Evolutionary conservation across 1,140 invertebrate species (phyloP), one percentile per base, ranked within the genome.

Genomic region (Cephus cinctus): DNA sequence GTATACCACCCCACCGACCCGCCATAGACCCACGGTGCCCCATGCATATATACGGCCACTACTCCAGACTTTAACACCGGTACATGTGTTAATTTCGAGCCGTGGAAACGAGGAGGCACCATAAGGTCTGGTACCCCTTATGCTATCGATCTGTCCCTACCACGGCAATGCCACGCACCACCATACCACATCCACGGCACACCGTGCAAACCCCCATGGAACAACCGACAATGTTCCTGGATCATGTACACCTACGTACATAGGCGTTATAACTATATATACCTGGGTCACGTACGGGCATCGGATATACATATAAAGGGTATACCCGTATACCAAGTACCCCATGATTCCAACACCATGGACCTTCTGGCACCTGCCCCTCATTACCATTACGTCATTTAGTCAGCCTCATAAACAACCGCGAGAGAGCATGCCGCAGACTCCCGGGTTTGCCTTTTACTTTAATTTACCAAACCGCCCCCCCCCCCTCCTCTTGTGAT

Each of bases 51-150:
- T n/a, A n/a, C n/a, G n/a, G n/a, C n/a, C n/a, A n/a, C n/a, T n/a
- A n/a, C n/a, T n/a, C n/a, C n/a, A n/a, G n/a, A n/a, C n/a, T n/a
- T n/a, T n/a, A n/a, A n/a, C n/a, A n/a, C n/a, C n/a, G n/a, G n/a
- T n/a, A n/a, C n/a, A n/a, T n/a, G n/a, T n/a, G n/a, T n/a, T n/a
- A n/a, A n/a, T n/a, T n/a, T n/a, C n/a, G n/a, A n/a, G n/a, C n/a
- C n/a, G n/a, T n/a, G n/a, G n/a, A n/a, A n/a, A n/a, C n/a, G 50
- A 27, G n/a, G 47, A 62, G 61, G 63, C 65, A 69, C 67, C 67
- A 69, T 69, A 68, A 69, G 67, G 67, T 69, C 60, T 65, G 63
- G 59, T 50, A 51, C 56, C 67, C 62, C 63, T 68, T 68, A 63
- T 65, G 60, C 52, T 69, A 69, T 69, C 65, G 67, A 69, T 69